Conservation (phyloP, 1,140 invertebrate genomes). For the Cydia strobilella region DNA sequence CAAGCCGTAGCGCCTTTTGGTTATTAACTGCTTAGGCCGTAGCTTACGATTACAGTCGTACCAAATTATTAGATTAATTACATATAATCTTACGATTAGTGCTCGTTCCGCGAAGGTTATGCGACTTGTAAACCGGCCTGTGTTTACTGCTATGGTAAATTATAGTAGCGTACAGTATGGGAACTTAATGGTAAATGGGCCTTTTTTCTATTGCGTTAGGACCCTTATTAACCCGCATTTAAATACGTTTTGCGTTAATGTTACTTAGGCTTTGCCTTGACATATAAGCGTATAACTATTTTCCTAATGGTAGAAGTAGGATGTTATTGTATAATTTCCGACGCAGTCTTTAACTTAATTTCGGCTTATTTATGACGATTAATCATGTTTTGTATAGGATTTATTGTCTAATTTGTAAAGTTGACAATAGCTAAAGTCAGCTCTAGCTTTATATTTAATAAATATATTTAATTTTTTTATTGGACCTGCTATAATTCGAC, state of each 20-base stretch:
- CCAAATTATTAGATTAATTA: slow-evolving; percentile 32
- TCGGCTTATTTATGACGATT: too few relatives aligned
- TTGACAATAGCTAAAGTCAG: too few relatives aligned
- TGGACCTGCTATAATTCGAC: too few relatives aligned
- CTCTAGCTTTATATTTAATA: too few relatives aligned
- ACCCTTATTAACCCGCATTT: not conserved
- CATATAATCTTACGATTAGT: slow-evolving; percentile 22
- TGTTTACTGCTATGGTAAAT: not conserved
- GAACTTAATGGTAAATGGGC: not conserved
- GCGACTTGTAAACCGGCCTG: not conserved
- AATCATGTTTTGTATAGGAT: too few relatives aligned
- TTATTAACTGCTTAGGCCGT: not conserved
- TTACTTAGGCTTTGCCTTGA: not conserved
- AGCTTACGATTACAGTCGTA: slow-evolving; percentile 10
- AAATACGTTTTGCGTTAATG: not conserved
- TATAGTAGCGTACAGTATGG: not conserved
- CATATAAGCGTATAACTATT: not conserved
- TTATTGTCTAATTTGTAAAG: too few relatives aligned
- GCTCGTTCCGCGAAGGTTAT: slow-evolving; percentile 10
- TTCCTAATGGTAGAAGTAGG: not conserved
- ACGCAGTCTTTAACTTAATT: too few relatives aligned
- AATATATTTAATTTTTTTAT: too few relatives aligned
- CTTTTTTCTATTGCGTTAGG: not conserved
- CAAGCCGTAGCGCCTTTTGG: not conserved
- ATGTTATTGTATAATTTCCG: too few relatives aligned